Conservation (phyloP, 2,888 invertebrate genomes). For the Nomada ferruginata region DNA sequence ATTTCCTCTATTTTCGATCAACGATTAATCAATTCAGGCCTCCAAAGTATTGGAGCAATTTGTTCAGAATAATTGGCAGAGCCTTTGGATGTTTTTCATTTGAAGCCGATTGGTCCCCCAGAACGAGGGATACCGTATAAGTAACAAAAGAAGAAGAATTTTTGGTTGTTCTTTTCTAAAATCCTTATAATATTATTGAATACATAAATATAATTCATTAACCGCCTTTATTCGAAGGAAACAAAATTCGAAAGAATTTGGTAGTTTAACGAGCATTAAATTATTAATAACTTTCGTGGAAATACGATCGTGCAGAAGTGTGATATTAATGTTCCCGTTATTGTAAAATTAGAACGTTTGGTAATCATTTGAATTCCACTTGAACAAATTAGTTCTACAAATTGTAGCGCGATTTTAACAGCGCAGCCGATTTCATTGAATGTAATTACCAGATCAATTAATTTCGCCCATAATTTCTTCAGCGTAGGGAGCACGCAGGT, state of each 20-base stretch:
- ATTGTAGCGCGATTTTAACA: slow-evolving; percentile 13
- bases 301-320: background rate
- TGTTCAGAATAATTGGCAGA: too few relatives aligned
- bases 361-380: slow-evolving; percentile 14
- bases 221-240: too few relatives aligned
- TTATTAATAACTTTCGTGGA: background rate
- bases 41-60: too few relatives aligned
- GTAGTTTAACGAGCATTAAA: background rate
- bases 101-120: too few relatives aligned
- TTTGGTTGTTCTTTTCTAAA: too few relatives aligned
- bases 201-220: too few relatives aligned
- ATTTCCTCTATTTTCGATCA: too few relatives aligned
- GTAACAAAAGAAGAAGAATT: too few relatives aligned
- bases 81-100: too few relatives aligned
- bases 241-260: background rate
- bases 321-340: slow-evolving; percentile 6
- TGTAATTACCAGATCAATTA: slow-evolving; percentile 39
- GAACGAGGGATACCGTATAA: too few relatives aligned
- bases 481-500: background rate
- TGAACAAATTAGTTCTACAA: slow-evolving; percentile 39
- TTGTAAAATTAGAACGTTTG: slow-evolving; percentile 4
- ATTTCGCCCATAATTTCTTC: slow-evolving; percentile 48
- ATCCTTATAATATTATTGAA: too few relatives aligned
- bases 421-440: slow-evolving; percentile 30
- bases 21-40: too few relatives aligned